Percentiles rank a stretch among this genome's conserved stretches.
Evolutionary conservation across 1,140 invertebrate species (phyloP).

Genomic region (Caenorhabditis latens): DNA sequence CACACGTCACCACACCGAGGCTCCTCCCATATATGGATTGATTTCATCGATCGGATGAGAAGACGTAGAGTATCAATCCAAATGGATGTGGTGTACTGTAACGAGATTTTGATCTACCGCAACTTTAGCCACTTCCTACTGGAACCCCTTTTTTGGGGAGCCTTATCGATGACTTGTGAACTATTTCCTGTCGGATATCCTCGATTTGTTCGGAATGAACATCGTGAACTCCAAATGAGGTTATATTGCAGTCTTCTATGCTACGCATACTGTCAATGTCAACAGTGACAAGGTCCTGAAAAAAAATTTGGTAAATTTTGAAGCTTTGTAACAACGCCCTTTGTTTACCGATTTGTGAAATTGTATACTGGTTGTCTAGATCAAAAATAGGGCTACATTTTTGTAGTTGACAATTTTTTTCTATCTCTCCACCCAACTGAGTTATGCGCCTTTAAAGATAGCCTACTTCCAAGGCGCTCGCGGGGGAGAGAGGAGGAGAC

Average conservation of each 20-base stretch:
- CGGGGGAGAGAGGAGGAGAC: no score
- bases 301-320: background rate
- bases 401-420: no score
- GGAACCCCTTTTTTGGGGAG: conserved; percentile 43
- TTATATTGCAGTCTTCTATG: conserved; percentile 27
- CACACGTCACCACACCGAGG: conserved; percentile 11
- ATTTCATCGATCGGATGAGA: conserved; percentile 43
- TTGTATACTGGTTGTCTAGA: no score
- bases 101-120: background rate
- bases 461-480: no score
- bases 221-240: conserved; percentile 15
- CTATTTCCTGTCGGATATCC: conserved; percentile 23
- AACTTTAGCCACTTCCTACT: background rate
- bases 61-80: conserved; percentile 55
- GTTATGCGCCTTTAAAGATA: no score
- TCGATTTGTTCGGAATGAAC: conserved; percentile 18
- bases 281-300: conserved; percentile 12
- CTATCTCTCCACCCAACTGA: no score
- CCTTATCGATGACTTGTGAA: conserved; percentile 32
- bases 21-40: conserved; percentile 51
- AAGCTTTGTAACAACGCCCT: background rate
- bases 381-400: no score
- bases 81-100: conserved; percentile 46
- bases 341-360: no score
- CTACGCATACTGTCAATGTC: conserved; percentile 26